Percentiles rank a stretch among this genome's conserved stretches.
These are phyloP conservation scores for Nycteola revayana DNA, from an alignment of 2,888 invertebrate genomes.

Conservation along the genomic window DNA sequence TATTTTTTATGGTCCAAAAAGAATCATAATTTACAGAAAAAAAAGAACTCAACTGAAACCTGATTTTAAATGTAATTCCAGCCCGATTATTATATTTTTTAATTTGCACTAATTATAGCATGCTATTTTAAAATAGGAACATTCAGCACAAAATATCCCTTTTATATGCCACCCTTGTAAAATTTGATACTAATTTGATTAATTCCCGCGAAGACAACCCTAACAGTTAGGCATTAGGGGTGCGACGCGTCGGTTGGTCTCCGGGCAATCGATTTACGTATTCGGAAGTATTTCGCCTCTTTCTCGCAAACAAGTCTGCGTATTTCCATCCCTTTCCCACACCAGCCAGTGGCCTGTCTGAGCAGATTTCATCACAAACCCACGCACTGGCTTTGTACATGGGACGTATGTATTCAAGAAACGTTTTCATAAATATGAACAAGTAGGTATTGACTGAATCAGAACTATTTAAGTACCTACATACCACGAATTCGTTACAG, in stretches of 20 bases:
- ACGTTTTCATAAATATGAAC: slow-evolving; percentile 5
- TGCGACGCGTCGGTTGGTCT: slow-evolving; percentile 50
- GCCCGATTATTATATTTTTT: no score
- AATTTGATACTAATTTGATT: slow-evolving; percentile 34
- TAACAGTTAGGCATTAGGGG: slow-evolving; percentile 60
- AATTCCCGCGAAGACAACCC: slow-evolving; percentile 45
- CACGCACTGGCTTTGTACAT: slow-evolving; percentile 17
- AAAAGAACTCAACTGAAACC: no score
- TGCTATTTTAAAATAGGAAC: no score
- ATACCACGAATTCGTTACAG: no score
- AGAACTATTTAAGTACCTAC: no score
- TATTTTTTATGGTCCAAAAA: no score
- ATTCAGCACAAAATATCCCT: no score
- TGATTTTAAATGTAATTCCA: no score
- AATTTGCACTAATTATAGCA: no score
- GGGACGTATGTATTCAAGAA: slow-evolving; percentile 15
- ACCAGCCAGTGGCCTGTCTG: slow-evolving; percentile 52
- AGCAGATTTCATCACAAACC: slow-evolving; percentile 54
- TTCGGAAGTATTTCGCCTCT: slow-evolving; percentile 49
- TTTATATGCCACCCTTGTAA: slow-evolving; percentile 2
- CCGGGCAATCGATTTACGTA: slow-evolving; percentile 69
- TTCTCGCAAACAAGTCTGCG: slow-evolving; percentile 39
- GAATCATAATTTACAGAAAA: no score
- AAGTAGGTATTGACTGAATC: no score
- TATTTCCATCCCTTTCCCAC: slow-evolving; percentile 42